A percentile compares a stretch with the other conserved stretches of the same genome.
phyloP scores from a whole-genome alignment of 2,888 invertebrate species.

The Lottia gigantea region DNA sequence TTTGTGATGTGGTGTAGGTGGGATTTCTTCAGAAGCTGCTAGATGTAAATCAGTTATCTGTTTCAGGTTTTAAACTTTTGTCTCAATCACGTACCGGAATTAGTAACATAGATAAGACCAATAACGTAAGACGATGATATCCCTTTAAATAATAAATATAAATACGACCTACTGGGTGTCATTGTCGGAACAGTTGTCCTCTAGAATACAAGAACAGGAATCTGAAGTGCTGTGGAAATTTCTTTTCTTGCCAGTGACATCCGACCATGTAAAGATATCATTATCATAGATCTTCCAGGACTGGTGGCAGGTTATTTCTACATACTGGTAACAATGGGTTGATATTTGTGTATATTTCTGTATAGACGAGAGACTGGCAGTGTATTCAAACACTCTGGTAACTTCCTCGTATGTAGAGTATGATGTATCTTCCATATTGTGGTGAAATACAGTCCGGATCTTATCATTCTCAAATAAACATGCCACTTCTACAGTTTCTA shows the following conservation, averaged over 20 bases:
- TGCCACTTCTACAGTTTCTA: constrained; percentile 10
- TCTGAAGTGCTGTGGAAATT: background rate
- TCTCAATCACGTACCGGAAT: too few relatives aligned
- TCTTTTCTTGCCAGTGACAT: background rate
- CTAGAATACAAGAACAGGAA: background rate
- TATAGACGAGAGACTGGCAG: background rate
- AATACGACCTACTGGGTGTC: background rate
- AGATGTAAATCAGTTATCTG: too few relatives aligned
- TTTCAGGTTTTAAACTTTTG: too few relatives aligned
- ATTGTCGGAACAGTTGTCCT: background rate
- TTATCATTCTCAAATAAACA: constrained; percentile 10
- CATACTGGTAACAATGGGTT: background rate
- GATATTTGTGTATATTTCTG: background rate
- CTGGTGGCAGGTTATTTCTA: background rate
- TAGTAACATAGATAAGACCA: too few relatives aligned
- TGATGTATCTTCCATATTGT: constrained; percentile 6
- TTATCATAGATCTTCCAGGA: background rate
- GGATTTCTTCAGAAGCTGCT: too few relatives aligned
- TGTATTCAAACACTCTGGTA: background rate
- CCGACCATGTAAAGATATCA: background rate
- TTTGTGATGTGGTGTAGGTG: too few relatives aligned
- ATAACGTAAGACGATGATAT: too few relatives aligned
- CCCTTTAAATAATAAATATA: too few relatives aligned
- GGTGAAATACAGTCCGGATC: constrained; percentile 10
- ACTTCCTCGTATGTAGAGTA: background rate